A percentile compares a stretch with the other conserved stretches of the same genome.
phyloP scores from a whole-genome alignment of 2,888 invertebrate genomes.

The Euphydryas editha region DNA sequence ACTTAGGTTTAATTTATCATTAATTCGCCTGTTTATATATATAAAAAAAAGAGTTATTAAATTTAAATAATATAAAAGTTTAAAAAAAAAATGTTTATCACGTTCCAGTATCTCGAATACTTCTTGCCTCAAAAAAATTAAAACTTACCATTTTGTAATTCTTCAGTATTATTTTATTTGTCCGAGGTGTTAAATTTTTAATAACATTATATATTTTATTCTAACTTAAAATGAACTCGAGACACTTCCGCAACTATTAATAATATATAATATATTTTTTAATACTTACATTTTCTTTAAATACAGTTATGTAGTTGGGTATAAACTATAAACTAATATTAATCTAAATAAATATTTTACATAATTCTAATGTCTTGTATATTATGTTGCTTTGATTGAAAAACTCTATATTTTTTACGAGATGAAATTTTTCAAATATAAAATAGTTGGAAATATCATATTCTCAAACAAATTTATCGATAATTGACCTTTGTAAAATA shows the following conservation, averaged over 20 bases:
- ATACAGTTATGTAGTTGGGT: not conserved
- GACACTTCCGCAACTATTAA: not conserved
- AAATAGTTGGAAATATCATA: not conserved
- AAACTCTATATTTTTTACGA: not conserved
- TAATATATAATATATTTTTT: not conserved
- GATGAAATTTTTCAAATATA: not conserved
- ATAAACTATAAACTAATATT: not conserved
- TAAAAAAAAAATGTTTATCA: no score
- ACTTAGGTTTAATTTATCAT: no score
- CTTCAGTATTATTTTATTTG: no score
- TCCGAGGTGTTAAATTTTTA: no score
- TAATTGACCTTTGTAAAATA: not conserved
- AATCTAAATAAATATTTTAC: not conserved
- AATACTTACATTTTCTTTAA: no score
- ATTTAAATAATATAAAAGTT: no score
- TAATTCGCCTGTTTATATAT: no score
- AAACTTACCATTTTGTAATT: no score
- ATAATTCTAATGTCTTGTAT: not conserved
- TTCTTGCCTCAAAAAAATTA: no score
- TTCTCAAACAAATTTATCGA: not conserved
- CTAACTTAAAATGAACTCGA: not conserved
- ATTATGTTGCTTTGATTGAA: not conserved
- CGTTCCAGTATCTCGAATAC: no score
- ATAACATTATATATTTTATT: no score
- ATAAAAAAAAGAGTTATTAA: no score